Evolutionary conservation across 2,888 invertebrate species (phyloP).

Genomic region (Willowsia nigromaculata): DNA sequence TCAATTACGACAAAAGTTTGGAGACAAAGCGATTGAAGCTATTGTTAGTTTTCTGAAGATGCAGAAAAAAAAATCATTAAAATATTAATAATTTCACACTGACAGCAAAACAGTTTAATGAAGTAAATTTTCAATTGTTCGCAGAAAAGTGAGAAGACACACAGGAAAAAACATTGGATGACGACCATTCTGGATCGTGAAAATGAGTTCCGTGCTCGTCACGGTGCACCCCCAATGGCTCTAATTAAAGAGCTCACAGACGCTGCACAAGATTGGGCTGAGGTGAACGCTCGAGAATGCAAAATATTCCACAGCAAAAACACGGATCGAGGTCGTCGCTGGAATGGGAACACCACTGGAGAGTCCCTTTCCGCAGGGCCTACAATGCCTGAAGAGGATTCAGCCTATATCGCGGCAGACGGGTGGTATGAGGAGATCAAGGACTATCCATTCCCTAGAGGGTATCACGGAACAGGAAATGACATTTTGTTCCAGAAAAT

Average conservation of each 20-base stretch:
- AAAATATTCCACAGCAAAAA: constrained; percentile 33
- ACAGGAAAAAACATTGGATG: constrained; percentile 28
- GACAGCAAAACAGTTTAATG: neutral
- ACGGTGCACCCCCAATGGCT: constrained; percentile 16
- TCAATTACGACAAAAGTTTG: constrained; percentile 10
- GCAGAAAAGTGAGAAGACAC: constrained; percentile 31
- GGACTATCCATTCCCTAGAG: constrained; percentile 56
- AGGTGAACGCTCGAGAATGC: constrained; percentile 42
- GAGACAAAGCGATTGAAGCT: constrained; percentile 42
- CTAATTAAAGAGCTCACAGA: constrained; percentile 21
- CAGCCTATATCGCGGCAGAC: constrained; percentile 44
- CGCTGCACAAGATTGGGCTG: constrained; percentile 59
- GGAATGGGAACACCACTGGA: constrained; percentile 20
- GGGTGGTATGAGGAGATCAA: constrained; percentile 61
- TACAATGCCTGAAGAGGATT: constrained; percentile 11
- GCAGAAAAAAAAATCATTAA: no score
- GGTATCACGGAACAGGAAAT: constrained; percentile 4
- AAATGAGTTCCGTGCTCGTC: constrained; percentile 56
- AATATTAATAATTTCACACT: neutral
- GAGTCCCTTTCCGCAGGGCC: constrained; percentile 30
- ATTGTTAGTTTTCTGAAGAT: constrained; percentile 43
- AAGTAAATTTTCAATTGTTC: neutral
- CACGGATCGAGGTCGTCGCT: neutral
- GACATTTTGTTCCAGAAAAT: constrained; percentile 21
- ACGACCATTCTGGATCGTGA: constrained; percentile 26